Evolutionary conservation across 2,888 invertebrate genomes (phyloP).

Genomic region (Calameuta filiformis): DNA sequence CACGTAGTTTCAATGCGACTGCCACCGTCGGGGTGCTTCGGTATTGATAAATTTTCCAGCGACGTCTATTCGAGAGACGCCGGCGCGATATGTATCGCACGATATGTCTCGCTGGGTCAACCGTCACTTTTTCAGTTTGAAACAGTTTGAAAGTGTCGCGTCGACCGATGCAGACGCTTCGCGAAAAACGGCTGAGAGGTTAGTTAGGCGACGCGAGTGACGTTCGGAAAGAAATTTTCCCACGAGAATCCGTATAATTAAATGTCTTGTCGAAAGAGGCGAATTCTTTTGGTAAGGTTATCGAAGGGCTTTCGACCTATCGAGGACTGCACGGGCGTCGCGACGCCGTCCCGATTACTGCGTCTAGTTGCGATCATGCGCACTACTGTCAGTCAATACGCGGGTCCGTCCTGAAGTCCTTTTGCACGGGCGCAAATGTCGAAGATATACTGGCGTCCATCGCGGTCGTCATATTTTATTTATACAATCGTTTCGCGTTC

Average conservation of each 20-base stretch:
- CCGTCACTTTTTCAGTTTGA: too few relatives aligned
- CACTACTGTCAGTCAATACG: constrained; percentile 52
- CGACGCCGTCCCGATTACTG: constrained; percentile 25
- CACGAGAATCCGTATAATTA: too few relatives aligned
- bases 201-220: too few relatives aligned
- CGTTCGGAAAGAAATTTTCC: too few relatives aligned
- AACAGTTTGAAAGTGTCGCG: too few relatives aligned
- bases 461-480: too few relatives aligned
- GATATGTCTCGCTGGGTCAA: constrained; percentile 1
- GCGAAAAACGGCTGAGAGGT: too few relatives aligned
- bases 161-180: too few relatives aligned
- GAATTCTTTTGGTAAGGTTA: background rate
- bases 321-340: constrained; percentile 13
- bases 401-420: constrained; percentile 40
- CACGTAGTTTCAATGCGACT: constrained; percentile 33
- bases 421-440: constrained; percentile 30
- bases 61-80: constrained; percentile 21
- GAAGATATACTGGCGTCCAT: background rate
- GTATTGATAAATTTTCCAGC: constrained; percentile 62
- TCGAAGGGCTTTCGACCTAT: constrained; percentile 15
- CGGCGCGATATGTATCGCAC: constrained; percentile 7
- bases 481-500: too few relatives aligned
- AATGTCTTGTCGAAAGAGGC: too few relatives aligned
- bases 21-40: constrained; percentile 51
- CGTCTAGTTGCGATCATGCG: constrained; percentile 39